Conservation (phyloP, 2,888 invertebrate genomes). For the Pasiphila rectangulata region DNA sequence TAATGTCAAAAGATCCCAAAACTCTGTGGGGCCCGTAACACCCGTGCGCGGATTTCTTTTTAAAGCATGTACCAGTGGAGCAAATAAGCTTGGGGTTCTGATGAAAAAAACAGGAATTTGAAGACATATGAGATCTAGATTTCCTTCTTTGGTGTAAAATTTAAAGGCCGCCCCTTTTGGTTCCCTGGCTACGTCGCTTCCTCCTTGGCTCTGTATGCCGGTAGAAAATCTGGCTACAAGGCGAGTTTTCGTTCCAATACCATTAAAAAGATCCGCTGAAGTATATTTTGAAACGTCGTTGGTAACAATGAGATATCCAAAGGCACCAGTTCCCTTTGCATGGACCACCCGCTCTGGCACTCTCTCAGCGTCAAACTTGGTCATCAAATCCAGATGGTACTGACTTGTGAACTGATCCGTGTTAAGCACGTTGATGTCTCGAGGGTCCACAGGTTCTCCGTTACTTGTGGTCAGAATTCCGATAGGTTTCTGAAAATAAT, state of each 20-base stretch:
- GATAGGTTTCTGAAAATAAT: conserved; percentile 42
- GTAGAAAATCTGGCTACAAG: conserved; percentile 80
- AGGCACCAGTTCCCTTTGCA: conserved; percentile 93
- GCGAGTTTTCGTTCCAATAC: conserved; percentile 81
- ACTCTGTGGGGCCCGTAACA: conserved; percentile 39
- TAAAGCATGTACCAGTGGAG: conserved; percentile 75
- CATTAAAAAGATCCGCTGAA: conserved; percentile 81
- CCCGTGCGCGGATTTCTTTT: conserved; percentile 80
- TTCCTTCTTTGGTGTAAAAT: conserved; percentile 51
- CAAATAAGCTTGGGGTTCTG: conserved; percentile 76
- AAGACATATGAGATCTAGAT: conserved; percentile 56
- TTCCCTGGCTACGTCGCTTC: conserved; percentile 69
- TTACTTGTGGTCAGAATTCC: conserved; percentile 82
- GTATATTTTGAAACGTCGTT: conserved; percentile 85
- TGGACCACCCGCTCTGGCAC: conserved; percentile 95
- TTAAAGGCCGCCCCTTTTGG: conserved; percentile 67
- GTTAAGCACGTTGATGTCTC: conserved; percentile 62
- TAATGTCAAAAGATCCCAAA: no score
- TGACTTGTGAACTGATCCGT: conserved; percentile 44
- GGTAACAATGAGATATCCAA: conserved; percentile 90
- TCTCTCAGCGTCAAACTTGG: conserved; percentile 87
- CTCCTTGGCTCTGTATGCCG: conserved; percentile 83
- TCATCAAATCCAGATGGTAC: conserved; percentile 84
- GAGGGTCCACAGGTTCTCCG: conserved; percentile 88
- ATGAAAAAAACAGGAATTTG: conserved; percentile 80